Percentiles rank a stretch among this genome's conserved stretches.
These are phyloP conservation scores for Lasioglossum pauxillum DNA, from an alignment of 2,888 invertebrate genomes.

Conservation along the genomic window DNA sequence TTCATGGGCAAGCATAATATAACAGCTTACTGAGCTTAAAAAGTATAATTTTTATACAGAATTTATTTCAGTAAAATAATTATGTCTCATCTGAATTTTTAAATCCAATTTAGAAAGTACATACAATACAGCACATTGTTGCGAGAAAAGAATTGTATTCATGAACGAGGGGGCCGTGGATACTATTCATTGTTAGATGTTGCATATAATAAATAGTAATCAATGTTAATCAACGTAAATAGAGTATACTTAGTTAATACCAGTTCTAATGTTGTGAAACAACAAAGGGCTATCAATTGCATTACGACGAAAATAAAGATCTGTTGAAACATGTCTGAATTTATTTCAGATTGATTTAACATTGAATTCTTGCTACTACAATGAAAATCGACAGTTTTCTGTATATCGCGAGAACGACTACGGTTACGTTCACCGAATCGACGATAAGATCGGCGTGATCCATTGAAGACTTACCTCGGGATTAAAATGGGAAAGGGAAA, in stretches of 20 bases:
- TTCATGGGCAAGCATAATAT: not conserved
- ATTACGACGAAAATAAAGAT: not conserved
- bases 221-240: not conserved
- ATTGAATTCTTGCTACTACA: not conserved
- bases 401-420: not conserved
- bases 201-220: not conserved
- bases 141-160: not conserved
- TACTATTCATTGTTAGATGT: too few species aligned
- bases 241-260: not conserved
- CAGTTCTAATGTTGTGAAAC: not conserved
- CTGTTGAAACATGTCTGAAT: not conserved
- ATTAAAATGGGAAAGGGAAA: not conserved
- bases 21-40: not conserved
- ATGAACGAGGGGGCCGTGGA: not conserved
- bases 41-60: not conserved
- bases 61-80: not conserved
- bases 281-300: not conserved
- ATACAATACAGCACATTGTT: not conserved
- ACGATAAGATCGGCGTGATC: constrained; percentile 28
- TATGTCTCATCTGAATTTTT: not conserved
- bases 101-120: too few species aligned
- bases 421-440: constrained; percentile 5
- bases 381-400: not conserved
- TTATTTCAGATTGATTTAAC: not conserved
- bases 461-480: constrained; percentile 15